These are phyloP conservation scores for Cricetomys ansorgei DNA, from an alignment of 2,113 vertebrate species.

Conservation along the genomic window DNA sequence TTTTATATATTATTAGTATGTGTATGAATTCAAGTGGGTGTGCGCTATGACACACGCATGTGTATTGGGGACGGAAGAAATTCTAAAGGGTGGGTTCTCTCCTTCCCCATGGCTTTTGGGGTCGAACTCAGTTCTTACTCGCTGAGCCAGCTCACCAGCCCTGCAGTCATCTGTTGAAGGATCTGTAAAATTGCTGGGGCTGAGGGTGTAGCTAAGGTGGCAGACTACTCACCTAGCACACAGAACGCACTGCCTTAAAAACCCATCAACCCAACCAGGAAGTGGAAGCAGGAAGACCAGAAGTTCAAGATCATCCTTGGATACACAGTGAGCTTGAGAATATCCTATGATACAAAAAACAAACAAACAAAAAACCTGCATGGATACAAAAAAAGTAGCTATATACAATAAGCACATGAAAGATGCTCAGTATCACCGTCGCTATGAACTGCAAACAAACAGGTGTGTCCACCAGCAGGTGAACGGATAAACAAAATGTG, in stretches of 20 bases:
- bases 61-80: neutral
- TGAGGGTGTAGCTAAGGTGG: neutral
- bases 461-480: neutral
- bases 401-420: neutral
- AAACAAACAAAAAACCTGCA: neutral
- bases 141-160: neutral
- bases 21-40: neutral
- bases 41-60: neutral
- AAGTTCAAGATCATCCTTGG: neutral
- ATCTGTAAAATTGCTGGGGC: neutral
- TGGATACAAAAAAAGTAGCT: neutral
- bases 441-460: constrained; percentile 5
- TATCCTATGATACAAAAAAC: neutral
- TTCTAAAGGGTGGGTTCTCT: neutral
- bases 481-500: neutral
- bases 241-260: neutral
- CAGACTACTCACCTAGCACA: neutral
- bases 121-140: neutral
- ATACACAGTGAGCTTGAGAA: neutral
- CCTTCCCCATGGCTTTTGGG: neutral
- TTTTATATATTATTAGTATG: neutral
- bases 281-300: neutral
- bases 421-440: neutral
- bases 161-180: neutral
- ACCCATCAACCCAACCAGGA: neutral